phyloP scores from a whole-genome alignment of 2,888 invertebrate species.

The Archaeoteleia sp. region DNA sequence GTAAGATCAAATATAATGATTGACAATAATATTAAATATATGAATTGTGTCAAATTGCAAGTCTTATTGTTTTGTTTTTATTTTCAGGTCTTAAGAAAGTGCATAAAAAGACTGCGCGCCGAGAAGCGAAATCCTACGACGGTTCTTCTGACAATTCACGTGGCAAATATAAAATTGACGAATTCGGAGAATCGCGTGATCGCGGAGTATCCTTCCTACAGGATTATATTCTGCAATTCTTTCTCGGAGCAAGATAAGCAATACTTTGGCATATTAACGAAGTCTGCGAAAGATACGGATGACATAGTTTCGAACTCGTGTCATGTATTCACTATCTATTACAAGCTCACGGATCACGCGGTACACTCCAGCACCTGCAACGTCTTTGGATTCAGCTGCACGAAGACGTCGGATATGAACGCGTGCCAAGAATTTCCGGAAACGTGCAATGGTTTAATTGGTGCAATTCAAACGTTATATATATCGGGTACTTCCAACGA shows the following conservation, averaged over 20 bases:
- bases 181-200: conserved; percentile 86
- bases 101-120: conserved; percentile 90
- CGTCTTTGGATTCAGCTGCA: conserved; percentile 90
- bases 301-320: conserved; percentile 88
- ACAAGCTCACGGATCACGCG: conserved; percentile 88
- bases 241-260: conserved; percentile 93
- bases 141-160: conserved; percentile 87
- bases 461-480: conserved; percentile 78
- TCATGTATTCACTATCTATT: conserved; percentile 95
- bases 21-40: not conserved
- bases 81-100: conserved; percentile 85
- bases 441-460: conserved; percentile 82
- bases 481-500: conserved; percentile 68
- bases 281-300: conserved; percentile 78
- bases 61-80: too few relatives aligned
- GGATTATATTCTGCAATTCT: conserved; percentile 92
- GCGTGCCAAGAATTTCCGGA: conserved; percentile 93
- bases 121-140: conserved; percentile 91
- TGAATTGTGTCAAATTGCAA: too few relatives aligned
- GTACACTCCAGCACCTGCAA: conserved; percentile 87
- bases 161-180: conserved; percentile 86
- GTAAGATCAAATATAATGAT: conserved; percentile 61
- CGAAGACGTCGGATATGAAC: conserved; percentile 85
- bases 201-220: conserved; percentile 90
- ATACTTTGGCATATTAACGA: conserved; percentile 94